phyloP scores from a whole-genome alignment of 1,140 invertebrate genomes.

The Scaptomyza hsui region DNA sequence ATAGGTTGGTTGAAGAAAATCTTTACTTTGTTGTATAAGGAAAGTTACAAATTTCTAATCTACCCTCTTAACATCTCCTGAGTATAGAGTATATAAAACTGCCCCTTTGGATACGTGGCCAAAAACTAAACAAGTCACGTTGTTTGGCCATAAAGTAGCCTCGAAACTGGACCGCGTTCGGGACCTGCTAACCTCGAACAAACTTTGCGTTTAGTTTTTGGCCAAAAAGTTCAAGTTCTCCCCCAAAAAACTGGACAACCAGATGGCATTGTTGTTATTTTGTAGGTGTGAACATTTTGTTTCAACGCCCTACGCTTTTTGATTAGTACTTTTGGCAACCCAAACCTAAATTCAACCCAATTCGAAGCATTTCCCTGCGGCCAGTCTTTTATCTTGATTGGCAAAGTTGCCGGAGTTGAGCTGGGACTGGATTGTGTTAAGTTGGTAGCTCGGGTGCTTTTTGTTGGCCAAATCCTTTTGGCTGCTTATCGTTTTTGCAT shows the following conservation, averaged over 20 bases:
- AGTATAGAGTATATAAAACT: neutral
- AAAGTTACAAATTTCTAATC: no score
- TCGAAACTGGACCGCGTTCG: slow-evolving; percentile 17
- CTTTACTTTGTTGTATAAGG: no score
- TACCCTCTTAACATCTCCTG: neutral
- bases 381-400: slow-evolving; percentile 62
- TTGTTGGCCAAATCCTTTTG: slow-evolving; percentile 64
- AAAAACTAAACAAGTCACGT: slow-evolving; percentile 70
- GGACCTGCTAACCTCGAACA: slow-evolving; percentile 40
- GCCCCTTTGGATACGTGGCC: neutral
- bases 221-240: slow-evolving; percentile 52
- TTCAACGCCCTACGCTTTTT: slow-evolving; percentile 57
- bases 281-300: slow-evolving; percentile 74
- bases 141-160: slow-evolving; percentile 48
- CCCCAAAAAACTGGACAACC: slow-evolving; percentile 34
- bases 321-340: slow-evolving; percentile 31
- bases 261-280: slow-evolving; percentile 47
- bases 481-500: slow-evolving; percentile 82
- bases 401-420: slow-evolving; percentile 62
- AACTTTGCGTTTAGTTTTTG: slow-evolving; percentile 46
- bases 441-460: slow-evolving; percentile 7
- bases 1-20: no score
- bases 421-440: slow-evolving; percentile 16
- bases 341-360: neutral
- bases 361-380: slow-evolving; percentile 17